Evolutionary conservation across 2,113 vertebrate genomes (phyloP), one percentile per base, ranked within the genome.

Genomic region (Tichodroma muraria): DNA sequence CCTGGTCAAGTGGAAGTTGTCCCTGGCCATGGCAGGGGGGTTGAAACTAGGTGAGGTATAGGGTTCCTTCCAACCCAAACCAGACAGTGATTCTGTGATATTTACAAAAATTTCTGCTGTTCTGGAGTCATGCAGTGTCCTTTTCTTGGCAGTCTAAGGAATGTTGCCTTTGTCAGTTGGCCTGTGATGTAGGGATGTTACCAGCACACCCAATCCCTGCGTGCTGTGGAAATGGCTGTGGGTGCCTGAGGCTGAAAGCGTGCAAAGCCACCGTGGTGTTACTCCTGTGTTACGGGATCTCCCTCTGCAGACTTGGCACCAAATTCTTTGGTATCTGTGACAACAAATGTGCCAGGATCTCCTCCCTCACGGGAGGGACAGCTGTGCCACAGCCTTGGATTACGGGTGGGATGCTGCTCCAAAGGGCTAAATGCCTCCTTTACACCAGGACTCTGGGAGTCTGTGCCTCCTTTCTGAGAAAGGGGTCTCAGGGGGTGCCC

Each of bases 291-390:
- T 75, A 65, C 0, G 2, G 40, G 56, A 79, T 82, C 69, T 50
- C 49, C 28, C 56, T 52, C n/a, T 70, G 53, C 84, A 71, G 85
- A 64, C 35, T 56, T 63, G 84, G 38, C 61, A 61, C 85, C 97
- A 92, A 96, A 53, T 98, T 98, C 94, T 97, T 96, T 57, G 90
- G 76, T 65, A 87, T 97, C 5, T 15, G 85, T 84, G 96, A 95
- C 83, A 88, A 35, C 65, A 97, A 94, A 49, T 97, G 97, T 52
- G 85, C 84, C 3, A 33, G 63, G 38, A 78, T 95, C 44, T 95
- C 95, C 70, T 94, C 95, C 78, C 94, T 97, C 0, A 2, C 59
- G 2, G 96, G 92, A 9, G 96, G 92, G 97, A 98, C 47, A 96
- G 95, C 90, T 97, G 97, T 24, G 88, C 66, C 64, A 77, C 23